Evolutionary conservation across 2,888 invertebrate species (phyloP).

Genomic region (Zygaena filipendulae): DNA sequence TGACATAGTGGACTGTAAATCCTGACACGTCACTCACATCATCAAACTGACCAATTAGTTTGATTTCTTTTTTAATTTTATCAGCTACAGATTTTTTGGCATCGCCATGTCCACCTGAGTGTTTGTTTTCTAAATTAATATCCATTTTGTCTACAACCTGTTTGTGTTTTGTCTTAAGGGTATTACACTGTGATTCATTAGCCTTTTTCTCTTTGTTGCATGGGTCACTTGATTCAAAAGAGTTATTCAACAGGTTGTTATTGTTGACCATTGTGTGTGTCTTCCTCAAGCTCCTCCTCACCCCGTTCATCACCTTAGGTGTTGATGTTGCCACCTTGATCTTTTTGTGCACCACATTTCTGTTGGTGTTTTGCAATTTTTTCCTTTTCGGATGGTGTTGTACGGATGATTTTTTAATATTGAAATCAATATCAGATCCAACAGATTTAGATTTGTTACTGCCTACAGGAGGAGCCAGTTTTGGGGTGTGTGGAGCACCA

Average conservation of each 20-base stretch:
- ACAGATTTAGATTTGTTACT: conserved; percentile 34
- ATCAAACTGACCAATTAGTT: conserved; percentile 43
- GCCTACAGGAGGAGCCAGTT: conserved; percentile 22
- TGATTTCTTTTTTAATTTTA: conserved; percentile 21
- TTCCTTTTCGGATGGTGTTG: conserved; percentile 32
- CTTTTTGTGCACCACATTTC: conserved; percentile 31
- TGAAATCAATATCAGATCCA: conserved; percentile 44
- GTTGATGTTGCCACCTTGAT: conserved; percentile 47
- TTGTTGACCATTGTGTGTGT: conserved; percentile 30
- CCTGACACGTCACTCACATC: conserved; percentile 60
- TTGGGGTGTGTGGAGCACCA: conserved; percentile 32
- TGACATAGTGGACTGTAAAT: conserved; percentile 58
- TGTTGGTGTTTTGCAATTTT: conserved; percentile 29
- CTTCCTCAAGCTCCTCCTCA: conserved; percentile 45
- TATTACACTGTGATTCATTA: conserved; percentile 21
- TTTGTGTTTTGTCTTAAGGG: neutral
- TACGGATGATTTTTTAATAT: conserved; percentile 39
- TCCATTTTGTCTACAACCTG: no score
- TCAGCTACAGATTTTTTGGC: conserved; percentile 17
- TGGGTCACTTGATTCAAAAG: no score
- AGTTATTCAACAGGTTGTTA: conserved; percentile 30
- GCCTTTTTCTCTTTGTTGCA: no score
- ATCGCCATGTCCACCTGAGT: conserved; percentile 1
- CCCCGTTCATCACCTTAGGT: conserved; percentile 29
- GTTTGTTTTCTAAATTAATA: conserved; percentile 16